These are phyloP conservation scores for Dysmachus trigonus DNA, from an alignment of 2,888 invertebrate species.

Conservation along the genomic window DNA sequence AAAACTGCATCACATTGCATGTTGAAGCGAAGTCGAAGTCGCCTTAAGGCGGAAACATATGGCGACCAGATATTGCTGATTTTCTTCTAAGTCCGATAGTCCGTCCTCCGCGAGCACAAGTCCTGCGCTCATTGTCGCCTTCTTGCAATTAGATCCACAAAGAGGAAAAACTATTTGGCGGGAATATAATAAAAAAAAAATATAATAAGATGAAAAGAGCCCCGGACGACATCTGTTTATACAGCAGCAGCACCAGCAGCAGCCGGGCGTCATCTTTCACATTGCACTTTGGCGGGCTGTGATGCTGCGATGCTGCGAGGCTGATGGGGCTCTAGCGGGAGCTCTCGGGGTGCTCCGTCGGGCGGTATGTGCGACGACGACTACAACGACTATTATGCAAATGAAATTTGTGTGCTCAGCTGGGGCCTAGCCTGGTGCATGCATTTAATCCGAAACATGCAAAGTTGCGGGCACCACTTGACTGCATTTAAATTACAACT, in stretches of 20 bases:
- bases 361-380: neutral
- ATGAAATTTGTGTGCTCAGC: slow-evolving; percentile 30
- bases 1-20: too few relatives aligned
- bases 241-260: neutral
- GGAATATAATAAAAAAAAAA: neutral
- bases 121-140: neutral
- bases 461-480: slow-evolving; percentile 27
- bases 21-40: neutral
- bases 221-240: slow-evolving; percentile 21
- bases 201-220: neutral
- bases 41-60: neutral
- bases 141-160: neutral
- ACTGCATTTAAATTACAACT: slow-evolving; percentile 37
- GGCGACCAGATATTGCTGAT: slow-evolving; percentile 14
- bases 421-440: slow-evolving; percentile 5
- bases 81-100: neutral
- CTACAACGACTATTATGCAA: slow-evolving; percentile 13
- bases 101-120: neutral
- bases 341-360: neutral
- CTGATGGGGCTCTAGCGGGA: too few relatives aligned
- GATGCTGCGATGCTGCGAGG: too few relatives aligned
- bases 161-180: neutral
- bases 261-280: slow-evolving; percentile 8
- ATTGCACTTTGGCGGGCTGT: neutral
- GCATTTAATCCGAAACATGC: slow-evolving; percentile 36